A percentile compares a stretch with the other conserved stretches of the same genome.
Conservation (phyloP, 2,888 invertebrate species). For the Crossocerus cetratus region DNA sequence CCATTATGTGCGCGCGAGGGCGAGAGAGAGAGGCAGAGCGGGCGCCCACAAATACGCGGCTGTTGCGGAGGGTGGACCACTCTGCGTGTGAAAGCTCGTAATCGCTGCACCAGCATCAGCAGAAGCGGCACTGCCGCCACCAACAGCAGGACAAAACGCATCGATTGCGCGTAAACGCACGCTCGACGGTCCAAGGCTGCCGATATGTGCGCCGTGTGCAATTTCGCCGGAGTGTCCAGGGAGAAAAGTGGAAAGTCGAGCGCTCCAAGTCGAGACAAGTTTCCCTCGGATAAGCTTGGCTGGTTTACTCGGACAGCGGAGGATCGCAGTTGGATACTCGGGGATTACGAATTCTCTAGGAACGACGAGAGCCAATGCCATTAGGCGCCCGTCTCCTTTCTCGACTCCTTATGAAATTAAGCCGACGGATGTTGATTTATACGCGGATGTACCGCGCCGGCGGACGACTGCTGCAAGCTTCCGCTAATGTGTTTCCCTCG, state of each 20-base stretch:
- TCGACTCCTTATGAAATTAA: no score
- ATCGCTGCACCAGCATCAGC: slow-evolving; percentile 11
- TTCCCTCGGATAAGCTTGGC: no score
- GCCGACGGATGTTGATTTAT: no score
- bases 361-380: no score
- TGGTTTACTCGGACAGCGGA: no score
- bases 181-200: neutral
- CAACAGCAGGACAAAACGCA: slow-evolving; percentile 52
- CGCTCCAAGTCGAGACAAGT: no score
- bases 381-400: no score
- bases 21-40: slow-evolving; percentile 11
- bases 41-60: no score
- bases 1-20: slow-evolving; percentile 6
- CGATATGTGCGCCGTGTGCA: slow-evolving; percentile 35
- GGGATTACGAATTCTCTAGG: no score
- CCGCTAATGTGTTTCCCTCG: neutral
- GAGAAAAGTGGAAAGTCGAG: slow-evolving; percentile 44
- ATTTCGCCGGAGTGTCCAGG: slow-evolving; percentile 40
- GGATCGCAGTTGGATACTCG: no score
- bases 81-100: slow-evolving; percentile 6
- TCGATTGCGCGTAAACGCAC: slow-evolving; percentile 64
- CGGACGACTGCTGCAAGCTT: neutral
- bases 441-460: no score
- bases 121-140: neutral
- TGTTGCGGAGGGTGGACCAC: no score